Conservation (phyloP, 2,797 vertebrate genomes). For the Pangasius krempfi region DNA sequence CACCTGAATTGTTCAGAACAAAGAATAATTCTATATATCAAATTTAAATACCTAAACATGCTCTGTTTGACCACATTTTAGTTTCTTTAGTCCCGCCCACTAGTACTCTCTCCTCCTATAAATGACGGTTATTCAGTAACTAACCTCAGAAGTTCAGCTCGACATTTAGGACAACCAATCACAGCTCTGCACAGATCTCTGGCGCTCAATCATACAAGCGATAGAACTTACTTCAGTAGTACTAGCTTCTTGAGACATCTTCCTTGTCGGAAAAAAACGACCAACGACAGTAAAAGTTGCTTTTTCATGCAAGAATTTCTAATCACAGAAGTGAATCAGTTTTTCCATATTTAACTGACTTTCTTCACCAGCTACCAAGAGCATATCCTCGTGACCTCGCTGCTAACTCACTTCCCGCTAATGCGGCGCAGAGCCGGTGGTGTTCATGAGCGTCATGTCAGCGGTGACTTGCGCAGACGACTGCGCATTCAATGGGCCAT, state of each 20-base stretch:
- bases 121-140: background rate
- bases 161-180: slow-evolving; percentile 34
- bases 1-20: background rate
- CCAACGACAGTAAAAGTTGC: background rate
- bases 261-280: background rate
- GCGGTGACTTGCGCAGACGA: slow-evolving; percentile 5
- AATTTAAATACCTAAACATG: background rate
- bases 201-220: background rate
- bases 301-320: background rate
- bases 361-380: background rate
- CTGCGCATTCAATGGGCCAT: background rate
- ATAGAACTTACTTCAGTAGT: slow-evolving; percentile 48
- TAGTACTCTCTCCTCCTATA: background rate
- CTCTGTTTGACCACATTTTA: background rate
- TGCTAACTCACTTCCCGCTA: slow-evolving; percentile 11
- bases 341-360: slow-evolving; percentile 1
- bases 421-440: too few species aligned
- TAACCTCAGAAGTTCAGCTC: background rate
- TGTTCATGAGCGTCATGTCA: slow-evolving; percentile 11
- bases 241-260: slow-evolving; percentile 45
- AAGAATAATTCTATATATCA: background rate
- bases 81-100: background rate
- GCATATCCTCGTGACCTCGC: slow-evolving; percentile 34
- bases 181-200: background rate
- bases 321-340: background rate